Conservation (phyloP, 2,888 invertebrate genomes). For the Chalcosyrphus nemorum region DNA sequence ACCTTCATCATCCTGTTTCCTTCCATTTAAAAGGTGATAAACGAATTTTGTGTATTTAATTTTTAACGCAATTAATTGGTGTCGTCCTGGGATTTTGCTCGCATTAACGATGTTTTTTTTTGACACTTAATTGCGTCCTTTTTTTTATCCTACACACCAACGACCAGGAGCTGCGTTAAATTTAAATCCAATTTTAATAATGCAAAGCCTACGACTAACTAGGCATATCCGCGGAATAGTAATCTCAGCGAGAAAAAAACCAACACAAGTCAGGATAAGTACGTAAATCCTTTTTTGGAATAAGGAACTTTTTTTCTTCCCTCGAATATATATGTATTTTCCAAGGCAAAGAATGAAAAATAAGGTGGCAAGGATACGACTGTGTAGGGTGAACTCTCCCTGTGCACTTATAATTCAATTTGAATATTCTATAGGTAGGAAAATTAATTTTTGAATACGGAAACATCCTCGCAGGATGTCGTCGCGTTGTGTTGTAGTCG, state of each 20-base stretch:
- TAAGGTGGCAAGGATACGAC: not conserved
- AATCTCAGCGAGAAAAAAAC: constrained; percentile 21
- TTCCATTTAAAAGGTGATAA: not conserved
- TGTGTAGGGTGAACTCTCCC: not conserved
- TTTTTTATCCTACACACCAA: not conserved
- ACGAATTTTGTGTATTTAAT: constrained; percentile 7
- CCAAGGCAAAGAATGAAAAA: not conserved
- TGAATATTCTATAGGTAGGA: constrained; percentile 55
- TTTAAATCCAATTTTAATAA: constrained; percentile 28
- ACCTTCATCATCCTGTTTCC: not conserved
- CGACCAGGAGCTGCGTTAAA: constrained; percentile 10
- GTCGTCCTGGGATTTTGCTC: constrained; percentile 1
- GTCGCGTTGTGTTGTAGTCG: not conserved
- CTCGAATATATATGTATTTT: not conserved
- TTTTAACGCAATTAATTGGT: constrained; percentile 17
- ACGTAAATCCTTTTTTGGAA: constrained; percentile 22
- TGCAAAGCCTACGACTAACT: constrained; percentile 5
- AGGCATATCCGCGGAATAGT: constrained; percentile 2
- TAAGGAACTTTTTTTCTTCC: not conserved
- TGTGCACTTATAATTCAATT: constrained; percentile 58
- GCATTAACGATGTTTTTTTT: not conserved
- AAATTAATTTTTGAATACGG: constrained; percentile 66
- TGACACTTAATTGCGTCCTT: constrained; percentile 4
- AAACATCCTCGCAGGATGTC: constrained; percentile 43
- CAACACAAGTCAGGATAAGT: constrained; percentile 10